Percentiles rank a stretch among this genome's conserved stretches.
Conservation (phyloP, 2,888 invertebrate genomes). For the Teleogryllus oceanicus region DNA sequence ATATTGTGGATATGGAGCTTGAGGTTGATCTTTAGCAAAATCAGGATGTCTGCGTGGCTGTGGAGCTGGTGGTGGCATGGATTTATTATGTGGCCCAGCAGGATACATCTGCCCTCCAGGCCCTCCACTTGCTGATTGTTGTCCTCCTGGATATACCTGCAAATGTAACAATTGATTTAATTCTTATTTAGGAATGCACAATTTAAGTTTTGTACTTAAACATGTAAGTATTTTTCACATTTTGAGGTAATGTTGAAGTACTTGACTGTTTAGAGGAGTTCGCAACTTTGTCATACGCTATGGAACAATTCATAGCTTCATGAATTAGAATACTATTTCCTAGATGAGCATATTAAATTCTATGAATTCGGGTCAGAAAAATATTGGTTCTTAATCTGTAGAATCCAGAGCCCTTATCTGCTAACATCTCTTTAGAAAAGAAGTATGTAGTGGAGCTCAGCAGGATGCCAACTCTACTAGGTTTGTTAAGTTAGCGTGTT, state of each 20-base stretch:
- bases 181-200: background rate
- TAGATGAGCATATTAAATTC: no score
- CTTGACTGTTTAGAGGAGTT: no score
- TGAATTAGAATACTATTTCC: no score
- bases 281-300: no score
- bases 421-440: no score
- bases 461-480: no score
- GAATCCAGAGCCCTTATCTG: no score
- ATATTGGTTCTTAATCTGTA: no score
- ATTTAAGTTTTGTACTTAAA: background rate
- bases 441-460: no score
- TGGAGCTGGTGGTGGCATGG: slow-evolving; percentile 61
- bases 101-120: slow-evolving; percentile 49
- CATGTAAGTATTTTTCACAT: background rate
- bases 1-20: slow-evolving; percentile 57
- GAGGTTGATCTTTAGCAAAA: slow-evolving; percentile 71
- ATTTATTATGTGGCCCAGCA: slow-evolving; percentile 50
- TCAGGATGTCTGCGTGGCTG: slow-evolving; percentile 77
- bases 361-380: no score
- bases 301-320: no score
- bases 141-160: slow-evolving; percentile 40
- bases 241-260: background rate
- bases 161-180: slow-evolving; percentile 18
- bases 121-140: slow-evolving; percentile 35
- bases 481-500: no score